Percentiles rank a stretch among this genome's conserved stretches.
Conservation (phyloP, 2,888 invertebrate genomes). For the Orthosia gothica region DNA sequence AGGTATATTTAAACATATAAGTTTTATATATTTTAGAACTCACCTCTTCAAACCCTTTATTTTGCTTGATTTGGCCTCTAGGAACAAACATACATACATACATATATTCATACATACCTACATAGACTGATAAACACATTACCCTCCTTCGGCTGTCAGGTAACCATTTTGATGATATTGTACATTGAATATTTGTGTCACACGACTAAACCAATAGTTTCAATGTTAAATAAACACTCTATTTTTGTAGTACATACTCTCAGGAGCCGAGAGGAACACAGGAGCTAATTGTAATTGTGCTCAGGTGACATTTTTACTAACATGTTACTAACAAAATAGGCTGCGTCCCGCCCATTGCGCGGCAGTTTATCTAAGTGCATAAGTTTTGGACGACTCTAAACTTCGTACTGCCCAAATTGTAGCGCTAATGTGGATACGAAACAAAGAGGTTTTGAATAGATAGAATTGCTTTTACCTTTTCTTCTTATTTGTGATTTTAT, state of each 20-base stretch:
- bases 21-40: too few relatives aligned
- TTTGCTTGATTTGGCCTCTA: too few relatives aligned
- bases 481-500: background rate
- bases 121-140: too few relatives aligned
- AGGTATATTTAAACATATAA: too few relatives aligned
- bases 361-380: conserved; percentile 51
- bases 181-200: background rate
- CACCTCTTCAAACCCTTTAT: too few relatives aligned
- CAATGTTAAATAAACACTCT: background rate
- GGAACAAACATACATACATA: too few relatives aligned
- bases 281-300: conserved; percentile 62
- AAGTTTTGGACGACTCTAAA: conserved; percentile 51
- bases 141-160: too few relatives aligned
- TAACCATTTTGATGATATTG: background rate
- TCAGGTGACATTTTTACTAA: conserved; percentile 59
- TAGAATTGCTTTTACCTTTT: background rate
- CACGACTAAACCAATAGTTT: background rate
- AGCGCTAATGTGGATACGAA: conserved; percentile 14
- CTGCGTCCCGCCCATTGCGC: conserved; percentile 32
- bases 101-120: too few relatives aligned
- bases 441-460: background rate
- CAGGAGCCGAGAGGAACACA: conserved; percentile 8
- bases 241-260: conserved; percentile 20
- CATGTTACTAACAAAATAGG: conserved; percentile 37
- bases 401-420: conserved; percentile 40